phyloP scores from a whole-genome alignment of 2,888 invertebrate genomes.

The Amphipoea lucens region DNA sequence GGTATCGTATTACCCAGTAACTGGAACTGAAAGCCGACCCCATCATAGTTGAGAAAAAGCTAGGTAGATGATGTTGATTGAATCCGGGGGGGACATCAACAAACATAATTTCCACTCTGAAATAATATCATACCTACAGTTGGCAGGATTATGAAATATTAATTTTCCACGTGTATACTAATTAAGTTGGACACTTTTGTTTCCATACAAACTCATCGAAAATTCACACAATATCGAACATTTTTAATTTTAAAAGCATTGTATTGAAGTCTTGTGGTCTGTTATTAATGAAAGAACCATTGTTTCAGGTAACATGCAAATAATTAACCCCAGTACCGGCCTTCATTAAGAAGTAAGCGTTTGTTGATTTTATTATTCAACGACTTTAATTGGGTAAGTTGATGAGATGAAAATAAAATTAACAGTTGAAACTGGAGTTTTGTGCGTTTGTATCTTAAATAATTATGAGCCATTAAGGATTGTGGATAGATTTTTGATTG shows the following conservation, averaged over 20 bases:
- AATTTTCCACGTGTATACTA: too few relatives aligned
- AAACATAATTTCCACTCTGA: background rate
- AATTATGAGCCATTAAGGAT: conserved; percentile 43
- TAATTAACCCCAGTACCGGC: conserved; percentile 61
- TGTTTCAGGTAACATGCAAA: conserved; percentile 70
- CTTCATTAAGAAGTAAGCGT: conserved; percentile 63
- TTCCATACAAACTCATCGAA: background rate
- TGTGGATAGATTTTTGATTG: conserved; percentile 45
- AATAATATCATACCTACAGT: background rate
- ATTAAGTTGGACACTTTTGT: background rate
- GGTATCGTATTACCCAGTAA: too few relatives aligned
- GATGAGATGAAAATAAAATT: conserved; percentile 59
- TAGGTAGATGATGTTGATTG: too few relatives aligned
- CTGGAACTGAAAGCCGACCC: too few relatives aligned
- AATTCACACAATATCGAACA: background rate
- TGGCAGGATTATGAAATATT: background rate
- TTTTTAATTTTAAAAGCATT: conserved; percentile 12
- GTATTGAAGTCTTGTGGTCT: conserved; percentile 44
- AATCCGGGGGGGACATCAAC: background rate
- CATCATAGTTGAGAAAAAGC: too few relatives aligned
- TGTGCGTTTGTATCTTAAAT: conserved; percentile 48
- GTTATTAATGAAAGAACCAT: conserved; percentile 63
- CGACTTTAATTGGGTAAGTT: conserved; percentile 65
- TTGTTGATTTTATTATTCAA: conserved; percentile 66
- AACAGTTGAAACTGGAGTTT: conserved; percentile 39